Evolutionary conservation across 2,888 invertebrate species (phyloP).

Genomic region (Tortricodes alternella): DNA sequence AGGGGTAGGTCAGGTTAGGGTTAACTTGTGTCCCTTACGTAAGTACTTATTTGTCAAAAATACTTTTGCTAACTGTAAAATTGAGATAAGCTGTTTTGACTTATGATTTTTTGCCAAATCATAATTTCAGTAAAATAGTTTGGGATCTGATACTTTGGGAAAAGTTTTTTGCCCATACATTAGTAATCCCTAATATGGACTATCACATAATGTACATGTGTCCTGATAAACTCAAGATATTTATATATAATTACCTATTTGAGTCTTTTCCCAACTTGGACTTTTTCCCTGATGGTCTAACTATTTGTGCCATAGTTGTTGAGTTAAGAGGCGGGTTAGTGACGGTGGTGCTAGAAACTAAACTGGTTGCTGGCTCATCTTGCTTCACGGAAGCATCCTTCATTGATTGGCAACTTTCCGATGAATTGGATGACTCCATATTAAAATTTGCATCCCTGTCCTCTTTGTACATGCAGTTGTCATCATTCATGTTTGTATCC

Average conservation of each 20-base stretch:
- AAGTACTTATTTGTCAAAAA: no score
- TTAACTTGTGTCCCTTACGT: no score
- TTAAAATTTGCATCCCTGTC: constrained; percentile 76
- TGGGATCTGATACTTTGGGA: no score
- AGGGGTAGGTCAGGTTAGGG: no score
- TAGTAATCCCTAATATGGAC: no score
- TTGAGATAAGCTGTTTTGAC: no score
- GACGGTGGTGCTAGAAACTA: constrained; percentile 59
- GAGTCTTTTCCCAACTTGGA: constrained; percentile 70
- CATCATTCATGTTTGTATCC: constrained; percentile 74
- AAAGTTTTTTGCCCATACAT: no score
- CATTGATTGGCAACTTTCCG: constrained; percentile 76
- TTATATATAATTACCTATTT: constrained; percentile 54
- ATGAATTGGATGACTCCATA: constrained; percentile 78
- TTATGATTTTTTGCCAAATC: no score
- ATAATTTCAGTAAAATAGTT: no score
- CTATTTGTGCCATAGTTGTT: constrained; percentile 56
- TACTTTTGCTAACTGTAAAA: no score
- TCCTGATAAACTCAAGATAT: neutral
- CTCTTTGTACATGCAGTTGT: constrained; percentile 74
- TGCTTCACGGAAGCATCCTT: constrained; percentile 67
- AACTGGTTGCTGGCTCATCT: constrained; percentile 58
- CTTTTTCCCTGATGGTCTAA: constrained; percentile 61
- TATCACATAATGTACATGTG: no score
- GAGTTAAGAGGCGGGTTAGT: constrained; percentile 60